Base-by-base conservation (phyloP, 2,797 vertebrate genomes). In the Ctenopoma kingsleyae region DNA sequence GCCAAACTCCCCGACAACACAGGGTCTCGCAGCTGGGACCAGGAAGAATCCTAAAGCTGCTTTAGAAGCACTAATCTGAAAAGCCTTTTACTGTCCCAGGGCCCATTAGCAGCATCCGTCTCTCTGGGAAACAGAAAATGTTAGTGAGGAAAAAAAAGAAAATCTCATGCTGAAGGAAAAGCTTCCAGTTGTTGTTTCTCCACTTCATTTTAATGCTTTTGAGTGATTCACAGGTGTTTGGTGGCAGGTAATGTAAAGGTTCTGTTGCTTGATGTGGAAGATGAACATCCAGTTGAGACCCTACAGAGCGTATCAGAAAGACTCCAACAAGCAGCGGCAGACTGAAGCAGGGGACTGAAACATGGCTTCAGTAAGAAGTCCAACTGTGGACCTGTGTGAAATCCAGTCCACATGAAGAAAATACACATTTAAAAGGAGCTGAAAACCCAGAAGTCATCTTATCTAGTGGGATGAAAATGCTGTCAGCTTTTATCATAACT, bases 31-130 rank as follows among this genome's bases (percentile, higher is more conserved):
- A 43, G 62, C 50, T 19, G 62, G 27, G 71, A 56, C 56, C 2
- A 8, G 35, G 46, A 53, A 10, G 59, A 61, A 65, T 62, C 44
- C 58, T 47, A 73, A 61, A 74, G 74, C 74, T 63, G 5, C 81
- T 84, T 83, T 62, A 23, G 63, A 50, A 78, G 60, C 36, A 40
- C 66, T 80, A 73, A 86, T 84, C 79, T 78, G 79, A 81, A 81
- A 83, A 80, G 67, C 61, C 61, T 74, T 67, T 84, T 32, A 68
- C 51, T 48, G 5, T 71, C 40, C 40, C 8, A 17, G 44, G 57
- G 27, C 49, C 58, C 67, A 76, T 80, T 78, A 85, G 67, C 67
- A 56, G 67, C 61, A 60, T 57, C 56, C 56, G 58, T 54, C 65
- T 76, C 59, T 63, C 59, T 5, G 17, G 46, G 44, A 70, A 79